These are phyloP conservation scores for Cheilosia impressa DNA, from an alignment of 2,888 invertebrate genomes.

Conservation along the genomic window DNA sequence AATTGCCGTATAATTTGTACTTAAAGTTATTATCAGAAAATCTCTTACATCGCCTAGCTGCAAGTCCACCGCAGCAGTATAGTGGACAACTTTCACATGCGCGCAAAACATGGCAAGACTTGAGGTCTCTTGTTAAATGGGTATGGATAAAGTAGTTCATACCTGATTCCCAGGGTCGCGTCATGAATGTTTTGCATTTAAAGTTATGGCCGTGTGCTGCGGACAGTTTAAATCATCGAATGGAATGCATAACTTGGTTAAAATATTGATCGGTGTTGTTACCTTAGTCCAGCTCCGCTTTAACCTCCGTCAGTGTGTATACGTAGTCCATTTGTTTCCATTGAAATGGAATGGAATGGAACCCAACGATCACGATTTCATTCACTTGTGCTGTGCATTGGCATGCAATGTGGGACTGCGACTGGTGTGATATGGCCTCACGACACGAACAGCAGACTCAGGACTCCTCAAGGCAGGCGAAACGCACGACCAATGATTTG, in stretches of 20 bases:
- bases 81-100: constrained; percentile 53
- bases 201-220: constrained; percentile 21
- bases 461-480: constrained; percentile 20
- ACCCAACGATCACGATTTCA: constrained; percentile 41
- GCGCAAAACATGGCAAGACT: constrained; percentile 14
- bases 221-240: constrained; percentile 46
- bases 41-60: constrained; percentile 6
- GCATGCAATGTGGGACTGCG: neutral
- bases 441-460: neutral
- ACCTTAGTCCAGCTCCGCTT: constrained; percentile 12
- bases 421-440: too few relatives aligned
- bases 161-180: constrained; percentile 61
- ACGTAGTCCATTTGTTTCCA: constrained; percentile 1
- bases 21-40: constrained; percentile 45
- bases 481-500: neutral
- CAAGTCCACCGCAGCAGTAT: constrained; percentile 23
- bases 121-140: constrained; percentile 1
- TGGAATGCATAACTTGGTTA: constrained; percentile 53
- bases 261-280: constrained; percentile 42
- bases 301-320: neutral
- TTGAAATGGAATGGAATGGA: constrained; percentile 42
- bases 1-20: constrained; percentile 50
- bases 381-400: neutral
- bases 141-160: constrained; percentile 3
- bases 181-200: constrained; percentile 53